Evolutionary conservation across 2,113 vertebrate genomes (phyloP), one percentile per base, ranked within the genome.

Genomic region (Ictalurus punctatus): DNA sequence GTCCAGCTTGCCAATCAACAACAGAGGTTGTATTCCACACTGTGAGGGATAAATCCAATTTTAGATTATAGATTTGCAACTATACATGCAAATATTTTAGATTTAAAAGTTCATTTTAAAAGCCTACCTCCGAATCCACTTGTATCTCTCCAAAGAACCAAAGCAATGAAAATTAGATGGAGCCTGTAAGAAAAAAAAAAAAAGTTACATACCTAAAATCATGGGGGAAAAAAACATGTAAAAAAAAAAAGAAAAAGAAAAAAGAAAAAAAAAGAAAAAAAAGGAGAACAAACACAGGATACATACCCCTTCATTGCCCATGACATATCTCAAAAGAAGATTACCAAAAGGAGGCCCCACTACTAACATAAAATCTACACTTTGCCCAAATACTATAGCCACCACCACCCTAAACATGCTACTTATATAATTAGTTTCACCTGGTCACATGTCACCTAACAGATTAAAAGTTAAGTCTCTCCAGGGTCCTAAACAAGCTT

Each of bases 401-500:
- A n/a, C 65, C 27, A 2, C 34, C 3, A 10, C 8, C 0, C 23
- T n/a, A n/a, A 80, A 14, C n/a, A 34, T 2, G 13, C 52, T 81
- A 3, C 54, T 58, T 81, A 30, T 81, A 81, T 58, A 81, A 56
- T 58, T 56, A 56, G 16, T 81, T 1, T 30, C 79, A 81, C 27
- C 14, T 58, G 79, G 54, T 58, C 79, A 58, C 79, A 81, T 81
- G 79, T 19, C n/a, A 9, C 54, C 25, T 34, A 17, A 7, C 25
- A 27, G 23, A 16, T n/a, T 74, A 19, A 48, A 27, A 16, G 0
- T 21, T 25, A 44, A 8, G 17, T 78, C 8, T 78, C 74, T 78
- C 23, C 74, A 48, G 74, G 74, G 74, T 78, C 74, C 40, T 78
- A 78, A 78, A 78, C 37, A 78, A 78, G 19, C 37, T 78, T 48